phyloP scores from a whole-genome alignment of 2,113 vertebrate genomes.

The Gopherus flavomarginatus region DNA sequence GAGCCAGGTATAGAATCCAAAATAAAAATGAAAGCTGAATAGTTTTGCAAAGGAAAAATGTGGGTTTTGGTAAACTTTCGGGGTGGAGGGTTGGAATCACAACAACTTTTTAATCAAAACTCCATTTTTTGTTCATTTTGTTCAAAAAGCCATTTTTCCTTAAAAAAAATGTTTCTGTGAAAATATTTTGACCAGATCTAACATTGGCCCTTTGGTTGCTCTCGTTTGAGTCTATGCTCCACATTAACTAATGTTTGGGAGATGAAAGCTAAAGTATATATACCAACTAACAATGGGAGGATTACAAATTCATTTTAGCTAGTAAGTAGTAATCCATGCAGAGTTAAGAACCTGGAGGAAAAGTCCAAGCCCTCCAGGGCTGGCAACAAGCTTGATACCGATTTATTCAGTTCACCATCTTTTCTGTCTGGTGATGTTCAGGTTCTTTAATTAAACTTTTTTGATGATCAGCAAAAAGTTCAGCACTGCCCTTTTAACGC shows the following conservation, averaged over 20 bases:
- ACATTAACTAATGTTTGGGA: neutral
- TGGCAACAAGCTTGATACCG: neutral
- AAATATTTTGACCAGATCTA: neutral
- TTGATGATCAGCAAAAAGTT: constrained; percentile 47
- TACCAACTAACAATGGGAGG: neutral
- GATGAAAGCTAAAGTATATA: neutral
- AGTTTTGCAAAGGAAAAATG: neutral
- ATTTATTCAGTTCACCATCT: neutral
- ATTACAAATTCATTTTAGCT: neutral
- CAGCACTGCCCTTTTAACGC: neutral
- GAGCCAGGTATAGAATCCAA: neutral
- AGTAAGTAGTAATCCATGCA: neutral
- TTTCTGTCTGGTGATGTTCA: neutral
- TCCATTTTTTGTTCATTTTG: neutral
- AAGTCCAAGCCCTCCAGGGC: neutral
- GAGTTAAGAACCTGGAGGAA: neutral
- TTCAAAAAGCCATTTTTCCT: neutral
- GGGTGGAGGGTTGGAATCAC: no score
- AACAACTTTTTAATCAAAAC: neutral
- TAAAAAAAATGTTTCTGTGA: neutral
- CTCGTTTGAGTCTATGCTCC: neutral
- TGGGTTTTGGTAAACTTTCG: neutral
- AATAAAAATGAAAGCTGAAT: neutral
- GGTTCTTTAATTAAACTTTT: constrained; percentile 44
- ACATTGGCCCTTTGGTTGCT: neutral